A percentile compares a stretch with the other conserved stretches of the same genome.
Evolutionary conservation across 2,113 vertebrate species (phyloP).

Genomic region (Neolamprologus sp.): DNA sequence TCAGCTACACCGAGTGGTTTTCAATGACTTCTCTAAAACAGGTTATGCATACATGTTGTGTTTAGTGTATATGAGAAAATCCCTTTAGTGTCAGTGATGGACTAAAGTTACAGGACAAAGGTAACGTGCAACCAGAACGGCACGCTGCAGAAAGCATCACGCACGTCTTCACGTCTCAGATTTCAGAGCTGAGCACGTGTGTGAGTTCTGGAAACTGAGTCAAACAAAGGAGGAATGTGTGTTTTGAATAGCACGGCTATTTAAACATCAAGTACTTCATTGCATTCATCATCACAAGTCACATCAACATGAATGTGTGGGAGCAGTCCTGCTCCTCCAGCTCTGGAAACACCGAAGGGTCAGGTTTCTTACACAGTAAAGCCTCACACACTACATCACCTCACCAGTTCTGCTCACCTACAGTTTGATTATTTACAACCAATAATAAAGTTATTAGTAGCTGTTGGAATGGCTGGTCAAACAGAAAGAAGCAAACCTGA

Average conservation of each 20-base stretch:
- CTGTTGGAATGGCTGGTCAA: neutral
- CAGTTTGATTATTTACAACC: neutral
- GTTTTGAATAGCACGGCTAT: neutral
- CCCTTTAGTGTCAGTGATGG: neutral
- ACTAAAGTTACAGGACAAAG: neutral
- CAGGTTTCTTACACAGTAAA: neutral
- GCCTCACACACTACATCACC: neutral
- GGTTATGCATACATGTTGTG: neutral
- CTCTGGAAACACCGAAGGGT: neutral
- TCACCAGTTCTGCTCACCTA: neutral
- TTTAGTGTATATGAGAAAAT: neutral
- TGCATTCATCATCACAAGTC: neutral
- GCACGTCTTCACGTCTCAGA: neutral
- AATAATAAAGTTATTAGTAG: neutral
- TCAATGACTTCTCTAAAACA: neutral
- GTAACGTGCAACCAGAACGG: neutral
- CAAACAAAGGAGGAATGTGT: neutral
- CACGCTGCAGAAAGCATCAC: neutral
- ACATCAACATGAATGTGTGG: neutral
- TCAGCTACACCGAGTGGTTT: neutral
- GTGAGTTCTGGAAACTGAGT: rapidly evolving
- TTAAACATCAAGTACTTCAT: neutral
- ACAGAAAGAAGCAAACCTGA: neutral
- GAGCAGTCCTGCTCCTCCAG: neutral
- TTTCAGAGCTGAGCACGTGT: too few relatives aligned